These are phyloP conservation scores for Lichenostomus cassidix DNA, from an alignment of 2,113 vertebrate species.

Conservation along the genomic window DNA sequence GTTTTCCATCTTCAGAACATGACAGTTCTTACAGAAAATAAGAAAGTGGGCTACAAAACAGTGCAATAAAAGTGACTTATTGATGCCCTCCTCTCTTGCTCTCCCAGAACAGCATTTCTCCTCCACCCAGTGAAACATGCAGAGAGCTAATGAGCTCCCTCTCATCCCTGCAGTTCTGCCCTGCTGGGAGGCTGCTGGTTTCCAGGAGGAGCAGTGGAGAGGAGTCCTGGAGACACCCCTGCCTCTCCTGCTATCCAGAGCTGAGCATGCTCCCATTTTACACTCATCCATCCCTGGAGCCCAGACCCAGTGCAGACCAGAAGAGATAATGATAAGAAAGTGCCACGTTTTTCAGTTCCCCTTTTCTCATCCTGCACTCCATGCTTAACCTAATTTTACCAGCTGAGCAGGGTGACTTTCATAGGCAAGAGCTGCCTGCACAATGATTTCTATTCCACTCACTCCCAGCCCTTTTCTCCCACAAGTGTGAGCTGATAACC, in stretches of 20 bases:
- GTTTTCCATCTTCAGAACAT: neutral
- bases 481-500: conserved; percentile 10
- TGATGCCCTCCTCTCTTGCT: neutral
- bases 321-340: neutral
- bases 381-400: neutral
- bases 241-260: neutral
- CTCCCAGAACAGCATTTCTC: neutral
- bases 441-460: conserved; percentile 30
- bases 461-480: conserved; percentile 5
- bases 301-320: neutral
- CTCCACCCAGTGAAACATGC: neutral
- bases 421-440: conserved; percentile 13
- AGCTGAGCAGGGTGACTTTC: neutral
- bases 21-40: neutral
- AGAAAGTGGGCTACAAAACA: neutral
- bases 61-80: neutral
- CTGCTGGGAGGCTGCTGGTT: neutral
- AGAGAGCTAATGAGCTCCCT: neutral
- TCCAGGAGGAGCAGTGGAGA: neutral
- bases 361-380: neutral
- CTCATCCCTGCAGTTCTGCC: neutral
- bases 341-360: neutral
- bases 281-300: neutral
- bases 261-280: neutral
- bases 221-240: neutral